These are phyloP conservation scores for Ophthalmolycus amberensis DNA, from an alignment of 2,113 vertebrate species.

Conservation along the genomic window DNA sequence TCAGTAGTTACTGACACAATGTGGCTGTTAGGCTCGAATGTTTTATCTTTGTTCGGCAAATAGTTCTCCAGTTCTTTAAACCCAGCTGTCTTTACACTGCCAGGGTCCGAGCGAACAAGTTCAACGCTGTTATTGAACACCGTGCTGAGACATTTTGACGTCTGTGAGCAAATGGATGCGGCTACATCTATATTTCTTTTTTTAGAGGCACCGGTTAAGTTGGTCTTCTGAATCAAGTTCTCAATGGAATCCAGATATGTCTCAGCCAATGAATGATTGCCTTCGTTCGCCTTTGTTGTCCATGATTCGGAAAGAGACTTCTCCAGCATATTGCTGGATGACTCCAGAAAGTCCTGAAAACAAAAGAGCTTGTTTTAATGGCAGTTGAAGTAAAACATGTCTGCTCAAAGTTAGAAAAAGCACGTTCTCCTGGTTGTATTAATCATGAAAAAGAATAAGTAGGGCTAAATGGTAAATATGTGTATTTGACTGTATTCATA, in stretches of 20 bases:
- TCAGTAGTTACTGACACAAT: conserved; percentile 81
- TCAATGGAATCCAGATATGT: conserved; percentile 83
- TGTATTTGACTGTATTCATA: neutral
- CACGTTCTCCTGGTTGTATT: neutral
- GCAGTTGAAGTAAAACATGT: neutral
- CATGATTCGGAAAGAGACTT: conserved; percentile 46
- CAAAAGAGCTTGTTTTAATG: conserved; percentile 24
- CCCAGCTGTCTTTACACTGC: conserved; percentile 41
- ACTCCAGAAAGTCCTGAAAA: conserved; percentile 85
- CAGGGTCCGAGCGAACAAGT: fast-evolving
- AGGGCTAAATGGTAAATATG: neutral
- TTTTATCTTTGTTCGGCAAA: neutral
- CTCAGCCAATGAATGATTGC: conserved; percentile 47
- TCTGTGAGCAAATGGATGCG: neutral
- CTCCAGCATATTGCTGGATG: conserved; percentile 77
- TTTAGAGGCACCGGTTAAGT: fast-evolving
- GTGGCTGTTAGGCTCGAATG: conserved; percentile 56
- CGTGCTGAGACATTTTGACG: fast-evolving
- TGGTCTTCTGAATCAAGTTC: conserved; percentile 64
- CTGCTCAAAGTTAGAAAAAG: neutral
- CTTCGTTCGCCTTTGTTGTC: fast-evolving
- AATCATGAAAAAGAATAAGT: neutral
- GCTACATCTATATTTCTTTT: conserved; percentile 66
- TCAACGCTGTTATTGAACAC: conserved; percentile 35
- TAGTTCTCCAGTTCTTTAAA: conserved; percentile 78